Evolutionary conservation across 2,797 vertebrate genomes (phyloP), one percentile per base, ranked within the genome.

Genomic region (Gastrophryne carolinensis): DNA sequence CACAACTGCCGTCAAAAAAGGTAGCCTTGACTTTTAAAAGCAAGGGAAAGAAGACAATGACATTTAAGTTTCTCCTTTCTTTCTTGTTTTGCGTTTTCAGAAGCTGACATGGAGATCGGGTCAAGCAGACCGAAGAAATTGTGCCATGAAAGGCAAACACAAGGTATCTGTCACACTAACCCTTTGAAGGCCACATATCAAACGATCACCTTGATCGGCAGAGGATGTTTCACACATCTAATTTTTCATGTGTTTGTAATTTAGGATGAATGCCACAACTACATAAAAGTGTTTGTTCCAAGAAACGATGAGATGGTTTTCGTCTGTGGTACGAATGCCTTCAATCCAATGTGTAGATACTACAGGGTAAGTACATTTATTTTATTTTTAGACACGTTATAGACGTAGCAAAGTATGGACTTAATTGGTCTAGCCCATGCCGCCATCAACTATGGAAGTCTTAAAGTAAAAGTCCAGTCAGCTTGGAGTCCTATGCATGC

Each of bases 231-330:
- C 11, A 19, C 23, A 57, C 54, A 68, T 68, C 44, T 68, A 67
- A 67, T 27, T 32, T 41, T 65, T 57, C 32, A 53, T 49, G 53
- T 65, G 62, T 0, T 71, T 86, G 39, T 57, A n/a, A 26, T 72
- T 0, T 66, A 99, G 98, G 98, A 99, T 11, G 97, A 99, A 89
- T 99, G 98, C 88, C 98, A 99, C 90, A 99, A 99, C 86, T 99
- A 98, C 82, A 98, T 99, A 88, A 99, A 99, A 91, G 98, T 99
- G 54, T 93, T 99, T 86, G 95, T 98, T 80, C 97, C 97, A 75
- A 94, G 97, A 89, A 98, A 95, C 0, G 96, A 99, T 12, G 97
- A 98, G 85, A 94, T 98, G 86, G 94, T 98, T 61, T 99, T 99
- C 85, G 98, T 99, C 82, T 99, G 98, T 53, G 98, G 98, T 26